phyloP scores from a whole-genome alignment of 2,888 invertebrate genomes.

The Linnaemya vulpina region DNA sequence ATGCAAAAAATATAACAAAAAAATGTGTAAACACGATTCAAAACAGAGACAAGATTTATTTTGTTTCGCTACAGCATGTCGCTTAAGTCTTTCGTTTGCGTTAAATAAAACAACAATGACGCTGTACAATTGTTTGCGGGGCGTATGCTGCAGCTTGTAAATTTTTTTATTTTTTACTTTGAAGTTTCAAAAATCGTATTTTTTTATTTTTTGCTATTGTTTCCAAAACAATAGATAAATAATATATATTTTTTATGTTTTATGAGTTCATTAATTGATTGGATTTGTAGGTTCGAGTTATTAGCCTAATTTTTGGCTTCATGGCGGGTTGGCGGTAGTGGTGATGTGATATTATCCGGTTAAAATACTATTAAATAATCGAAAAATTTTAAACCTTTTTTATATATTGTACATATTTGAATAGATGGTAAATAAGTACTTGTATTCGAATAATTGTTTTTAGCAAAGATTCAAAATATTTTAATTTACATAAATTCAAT shows the following conservation, averaged over 20 bases:
- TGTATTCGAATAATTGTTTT: no score
- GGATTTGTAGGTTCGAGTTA: slow-evolving; percentile 9
- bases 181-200: slow-evolving; percentile 3
- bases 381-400: no score
- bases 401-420: no score
- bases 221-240: not conserved
- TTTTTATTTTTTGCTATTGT: slow-evolving; percentile 28
- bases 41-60: slow-evolving; percentile 9
- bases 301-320: slow-evolving; percentile 18
- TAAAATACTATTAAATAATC: no score
- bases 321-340: not conserved
- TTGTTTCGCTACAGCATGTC: slow-evolving; percentile 42
- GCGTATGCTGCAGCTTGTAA: slow-evolving; percentile 8
- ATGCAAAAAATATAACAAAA: slow-evolving; percentile 39
- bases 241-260: not conserved
- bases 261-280: slow-evolving; percentile 20
- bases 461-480: no score
- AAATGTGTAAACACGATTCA: not conserved
- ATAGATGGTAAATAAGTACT: no score
- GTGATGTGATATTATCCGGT: no score
- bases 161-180: slow-evolving; percentile 34
- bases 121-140: slow-evolving; percentile 19
- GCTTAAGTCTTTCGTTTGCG: slow-evolving; percentile 64
- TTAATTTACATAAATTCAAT: no score
- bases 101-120: not conserved